A percentile compares a stretch with the other conserved stretches of the same genome.
These are phyloP conservation scores for Cotesia congregata DNA, from an alignment of 2,888 invertebrate genomes.

Conservation along the genomic window DNA sequence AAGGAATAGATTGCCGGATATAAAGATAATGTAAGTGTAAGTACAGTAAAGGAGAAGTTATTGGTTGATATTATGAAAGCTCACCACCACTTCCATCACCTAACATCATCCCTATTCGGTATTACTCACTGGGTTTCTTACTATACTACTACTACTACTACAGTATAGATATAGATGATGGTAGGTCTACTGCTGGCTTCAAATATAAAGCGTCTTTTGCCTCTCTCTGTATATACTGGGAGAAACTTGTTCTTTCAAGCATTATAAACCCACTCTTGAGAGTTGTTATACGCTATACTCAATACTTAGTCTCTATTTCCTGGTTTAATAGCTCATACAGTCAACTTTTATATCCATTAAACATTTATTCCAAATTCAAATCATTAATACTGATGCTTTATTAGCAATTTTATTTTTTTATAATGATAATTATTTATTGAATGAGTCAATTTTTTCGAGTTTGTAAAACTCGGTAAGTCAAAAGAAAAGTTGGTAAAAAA, in stretches of 20 bases:
- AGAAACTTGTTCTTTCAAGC: background rate
- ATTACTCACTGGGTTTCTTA: too few relatives aligned
- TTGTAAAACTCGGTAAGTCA: background rate
- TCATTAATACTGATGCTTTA: too few relatives aligned
- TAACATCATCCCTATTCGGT: too few relatives aligned
- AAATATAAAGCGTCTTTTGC: background rate
- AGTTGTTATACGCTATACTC: background rate
- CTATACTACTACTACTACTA: too few relatives aligned
- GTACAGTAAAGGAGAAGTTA: conserved; percentile 23
- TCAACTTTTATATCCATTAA: too few relatives aligned
- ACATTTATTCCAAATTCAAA: too few relatives aligned
- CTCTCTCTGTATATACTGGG: background rate
- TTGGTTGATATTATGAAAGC: conserved; percentile 10
- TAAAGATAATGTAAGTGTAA: conserved; percentile 28
- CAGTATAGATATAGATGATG: too few relatives aligned
- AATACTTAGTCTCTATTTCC: background rate
- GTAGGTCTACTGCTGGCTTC: background rate
- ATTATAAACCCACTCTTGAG: background rate
- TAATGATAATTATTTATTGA: too few relatives aligned
- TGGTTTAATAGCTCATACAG: background rate
- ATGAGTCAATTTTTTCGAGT: background rate
- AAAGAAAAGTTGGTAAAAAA: background rate
- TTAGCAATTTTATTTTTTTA: too few relatives aligned
- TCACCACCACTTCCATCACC: background rate
- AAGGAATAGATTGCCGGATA: conserved; percentile 24